A percentile compares a stretch with the other conserved stretches of the same genome.
Evolutionary conservation across 2,797 vertebrate genomes (phyloP).

Genomic region (Buphagus erythrorhynchus): DNA sequence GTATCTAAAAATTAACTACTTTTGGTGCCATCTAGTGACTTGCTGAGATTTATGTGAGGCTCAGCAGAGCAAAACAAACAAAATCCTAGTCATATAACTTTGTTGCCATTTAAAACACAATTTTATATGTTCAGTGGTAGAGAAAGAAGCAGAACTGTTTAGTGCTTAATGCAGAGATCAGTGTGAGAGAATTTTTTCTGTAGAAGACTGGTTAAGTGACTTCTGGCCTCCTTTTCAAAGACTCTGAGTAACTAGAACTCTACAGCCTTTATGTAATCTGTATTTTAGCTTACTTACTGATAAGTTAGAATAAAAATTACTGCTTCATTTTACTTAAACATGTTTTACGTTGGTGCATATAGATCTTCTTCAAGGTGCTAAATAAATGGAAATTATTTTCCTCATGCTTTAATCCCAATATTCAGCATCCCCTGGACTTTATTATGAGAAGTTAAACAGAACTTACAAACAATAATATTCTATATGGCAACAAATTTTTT

Average conservation of each 20-base stretch:
- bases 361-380: not conserved
- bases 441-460: not conserved
- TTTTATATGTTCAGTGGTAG: not conserved
- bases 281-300: not conserved
- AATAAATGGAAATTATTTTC: not conserved
- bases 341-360: not conserved
- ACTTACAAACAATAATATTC: not conserved
- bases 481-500: not conserved
- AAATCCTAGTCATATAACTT: not conserved
- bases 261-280: not conserved
- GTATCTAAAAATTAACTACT: conserved; percentile 58
- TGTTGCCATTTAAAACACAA: not conserved
- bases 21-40: conserved; percentile 71
- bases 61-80: not conserved
- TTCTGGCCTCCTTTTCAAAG: not conserved
- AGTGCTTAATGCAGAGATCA: not conserved
- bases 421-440: not conserved
- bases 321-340: not conserved
- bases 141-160: not conserved
- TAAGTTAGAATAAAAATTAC: not conserved
- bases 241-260: not conserved
- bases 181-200: not conserved
- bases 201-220: not conserved
- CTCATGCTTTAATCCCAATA: not conserved
- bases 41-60: conserved; percentile 6